phyloP scores from a whole-genome alignment of 2,888 invertebrate species.

The Leucozona laternaria region DNA sequence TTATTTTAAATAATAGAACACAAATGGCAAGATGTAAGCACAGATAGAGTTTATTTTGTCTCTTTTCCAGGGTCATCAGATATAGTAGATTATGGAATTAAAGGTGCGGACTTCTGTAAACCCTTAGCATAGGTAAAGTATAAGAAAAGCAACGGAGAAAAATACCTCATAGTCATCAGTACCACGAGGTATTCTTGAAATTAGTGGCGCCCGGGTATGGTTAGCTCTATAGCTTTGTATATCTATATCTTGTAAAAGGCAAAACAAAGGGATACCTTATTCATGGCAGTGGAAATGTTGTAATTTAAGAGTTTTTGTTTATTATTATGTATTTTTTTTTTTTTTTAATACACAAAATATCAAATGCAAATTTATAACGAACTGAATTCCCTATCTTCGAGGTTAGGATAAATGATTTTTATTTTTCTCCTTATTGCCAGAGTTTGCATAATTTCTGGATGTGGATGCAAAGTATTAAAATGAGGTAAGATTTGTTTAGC shows the following conservation, averaged over 20 bases:
- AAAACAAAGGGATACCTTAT: constrained; percentile 22
- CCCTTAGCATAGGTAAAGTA: neutral
- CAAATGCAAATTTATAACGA: constrained; percentile 74
- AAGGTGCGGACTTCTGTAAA: constrained; percentile 10
- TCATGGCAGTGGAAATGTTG: constrained; percentile 59
- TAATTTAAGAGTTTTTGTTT: constrained; percentile 44
- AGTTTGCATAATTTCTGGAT: constrained; percentile 46
- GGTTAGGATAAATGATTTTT: constrained; percentile 37
- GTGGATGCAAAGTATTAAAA: constrained; percentile 44
- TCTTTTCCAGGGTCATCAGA: constrained; percentile 36
- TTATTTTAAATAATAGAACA: constrained; percentile 73
- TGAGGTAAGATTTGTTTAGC: constrained; percentile 29
- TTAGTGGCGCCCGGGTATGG: constrained; percentile 36
- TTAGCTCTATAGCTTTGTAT: neutral
- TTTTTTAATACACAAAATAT: constrained; percentile 56
- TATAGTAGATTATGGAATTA: constrained; percentile 59
- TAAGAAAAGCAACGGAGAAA: neutral
- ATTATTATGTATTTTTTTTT: constrained; percentile 45
- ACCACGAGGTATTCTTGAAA: constrained; percentile 36
- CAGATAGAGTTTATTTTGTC: constrained; percentile 63
- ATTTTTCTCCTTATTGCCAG: constrained; percentile 26
- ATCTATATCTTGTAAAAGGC: neutral
- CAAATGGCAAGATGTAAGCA: constrained; percentile 59
- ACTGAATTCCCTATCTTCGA: constrained; percentile 55
- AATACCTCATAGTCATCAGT: constrained; percentile 22